Evolutionary conservation across 1,140 invertebrate species (phyloP).

Genomic region (Heliconius eleuchia): DNA sequence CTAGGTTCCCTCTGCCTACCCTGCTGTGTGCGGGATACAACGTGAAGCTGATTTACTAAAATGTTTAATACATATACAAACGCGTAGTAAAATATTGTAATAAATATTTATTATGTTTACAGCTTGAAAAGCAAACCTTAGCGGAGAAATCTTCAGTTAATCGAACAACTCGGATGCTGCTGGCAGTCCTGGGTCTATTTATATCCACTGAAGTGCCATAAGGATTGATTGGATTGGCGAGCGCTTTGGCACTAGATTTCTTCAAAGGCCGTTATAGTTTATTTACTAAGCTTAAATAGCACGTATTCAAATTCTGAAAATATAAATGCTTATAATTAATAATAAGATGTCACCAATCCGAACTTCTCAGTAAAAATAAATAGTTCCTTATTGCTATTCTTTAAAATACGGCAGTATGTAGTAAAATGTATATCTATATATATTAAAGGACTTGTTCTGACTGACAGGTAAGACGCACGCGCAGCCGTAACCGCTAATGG

Average conservation of each 20-base stretch:
- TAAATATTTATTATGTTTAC: constrained; percentile 26
- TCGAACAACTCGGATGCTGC: constrained; percentile 95
- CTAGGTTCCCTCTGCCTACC: too few relatives aligned
- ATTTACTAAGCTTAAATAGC: constrained; percentile 62
- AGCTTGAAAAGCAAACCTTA: constrained; percentile 71
- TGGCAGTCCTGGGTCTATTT: constrained; percentile 95
- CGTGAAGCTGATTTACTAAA: too few relatives aligned
- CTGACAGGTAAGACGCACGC: too few relatives aligned
- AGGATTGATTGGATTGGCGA: constrained; percentile 90
- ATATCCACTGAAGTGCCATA: constrained; percentile 93
- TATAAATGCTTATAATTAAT: neutral
- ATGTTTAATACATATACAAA: too few relatives aligned
- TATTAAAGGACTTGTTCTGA: too few relatives aligned
- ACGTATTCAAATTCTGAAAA: neutral
- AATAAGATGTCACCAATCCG: neutral
- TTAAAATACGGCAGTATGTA: too few relatives aligned
- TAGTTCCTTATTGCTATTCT: too few relatives aligned
- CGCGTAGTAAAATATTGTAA: too few relatives aligned
- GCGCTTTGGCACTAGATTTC: constrained; percentile 87
- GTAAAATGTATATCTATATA: too few relatives aligned
- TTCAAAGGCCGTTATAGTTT: constrained; percentile 88
- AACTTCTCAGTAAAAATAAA: too few relatives aligned
- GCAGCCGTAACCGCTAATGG: too few relatives aligned
- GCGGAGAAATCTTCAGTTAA: constrained; percentile 82
- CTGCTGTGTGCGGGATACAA: too few relatives aligned